These are phyloP conservation scores for Brachyistius frenatus DNA, from an alignment of 2,113 vertebrate species.

Conservation along the genomic window DNA sequence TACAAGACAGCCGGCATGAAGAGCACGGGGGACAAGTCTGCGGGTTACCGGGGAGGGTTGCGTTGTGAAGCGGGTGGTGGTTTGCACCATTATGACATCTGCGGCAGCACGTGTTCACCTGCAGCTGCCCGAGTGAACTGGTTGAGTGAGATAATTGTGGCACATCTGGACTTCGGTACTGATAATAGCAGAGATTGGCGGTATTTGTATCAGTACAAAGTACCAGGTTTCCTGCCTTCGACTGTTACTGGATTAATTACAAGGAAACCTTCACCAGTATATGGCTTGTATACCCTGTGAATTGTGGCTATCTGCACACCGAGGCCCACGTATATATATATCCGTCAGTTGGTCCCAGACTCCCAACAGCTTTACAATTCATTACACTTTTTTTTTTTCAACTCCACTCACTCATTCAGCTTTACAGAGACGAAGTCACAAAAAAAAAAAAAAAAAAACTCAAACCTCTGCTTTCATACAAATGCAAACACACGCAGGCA, in stretches of 20 bases:
- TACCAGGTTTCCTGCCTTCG: constrained; percentile 4
- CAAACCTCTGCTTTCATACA: neutral
- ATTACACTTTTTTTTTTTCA: neutral
- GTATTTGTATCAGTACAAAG: constrained; percentile 3
- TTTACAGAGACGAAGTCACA: constrained; percentile 3
- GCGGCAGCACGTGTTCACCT: neutral
- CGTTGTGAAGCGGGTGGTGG: neutral
- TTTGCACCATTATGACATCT: neutral
- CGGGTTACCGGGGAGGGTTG: neutral
- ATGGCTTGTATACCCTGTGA: constrained; percentile 29
- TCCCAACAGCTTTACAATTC: neutral
- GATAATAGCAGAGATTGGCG: neutral
- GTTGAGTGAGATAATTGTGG: constrained; percentile 20
- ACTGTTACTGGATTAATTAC: neutral
- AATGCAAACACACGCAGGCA: neutral
- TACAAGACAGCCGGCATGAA: neutral
- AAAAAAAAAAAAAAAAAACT: neutral
- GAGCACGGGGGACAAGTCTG: neutral
- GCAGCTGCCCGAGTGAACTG: neutral
- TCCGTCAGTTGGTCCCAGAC: constrained; percentile 16
- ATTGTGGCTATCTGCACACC: neutral
- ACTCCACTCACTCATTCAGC: neutral
- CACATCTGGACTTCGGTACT: constrained; percentile 30
- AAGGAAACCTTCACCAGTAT: neutral
- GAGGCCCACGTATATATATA: neutral